Conservation (phyloP, 2,113 vertebrate species). For the Actenoides lindsayi region DNA sequence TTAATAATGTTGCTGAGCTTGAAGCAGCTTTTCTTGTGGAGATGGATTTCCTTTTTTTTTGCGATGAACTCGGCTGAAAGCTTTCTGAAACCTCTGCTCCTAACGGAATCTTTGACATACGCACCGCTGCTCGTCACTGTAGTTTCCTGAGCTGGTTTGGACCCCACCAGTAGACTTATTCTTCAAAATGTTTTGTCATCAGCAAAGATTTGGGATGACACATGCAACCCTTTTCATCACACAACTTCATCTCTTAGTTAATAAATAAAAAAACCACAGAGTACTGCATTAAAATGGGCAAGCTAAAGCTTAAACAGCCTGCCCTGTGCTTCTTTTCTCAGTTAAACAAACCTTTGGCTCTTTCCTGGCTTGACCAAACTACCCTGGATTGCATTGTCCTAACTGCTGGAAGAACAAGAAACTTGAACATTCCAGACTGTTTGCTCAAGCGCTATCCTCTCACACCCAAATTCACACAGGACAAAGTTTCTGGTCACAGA, state of each 20-base stretch:
- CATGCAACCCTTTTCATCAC: not conserved
- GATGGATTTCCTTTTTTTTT: not conserved
- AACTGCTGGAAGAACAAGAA: not conserved
- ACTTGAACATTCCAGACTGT: not conserved
- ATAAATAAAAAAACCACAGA: not conserved
- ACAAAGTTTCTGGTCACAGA: not conserved
- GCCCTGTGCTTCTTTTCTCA: not conserved
- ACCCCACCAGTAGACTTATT: not conserved
- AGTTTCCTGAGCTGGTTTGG: not conserved
- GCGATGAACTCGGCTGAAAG: not conserved
- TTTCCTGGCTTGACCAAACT: not conserved
- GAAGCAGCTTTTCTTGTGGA: not conserved
- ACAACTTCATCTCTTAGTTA: not conserved
- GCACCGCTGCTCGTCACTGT: not conserved
- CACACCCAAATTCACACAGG: not conserved
- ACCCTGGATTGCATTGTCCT: not conserved
- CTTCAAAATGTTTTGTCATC: not conserved
- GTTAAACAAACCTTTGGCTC: not conserved
- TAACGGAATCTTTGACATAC: not conserved
- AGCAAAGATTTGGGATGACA: not conserved
- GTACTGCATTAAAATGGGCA: not conserved
- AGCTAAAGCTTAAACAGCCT: not conserved
- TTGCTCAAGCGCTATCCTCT: not conserved
- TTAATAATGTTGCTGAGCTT: not conserved
- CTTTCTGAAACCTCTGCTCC: not conserved